Evolutionary conservation across 2,113 vertebrate species (phyloP).

Genomic region (Macquaria ambigua): DNA sequence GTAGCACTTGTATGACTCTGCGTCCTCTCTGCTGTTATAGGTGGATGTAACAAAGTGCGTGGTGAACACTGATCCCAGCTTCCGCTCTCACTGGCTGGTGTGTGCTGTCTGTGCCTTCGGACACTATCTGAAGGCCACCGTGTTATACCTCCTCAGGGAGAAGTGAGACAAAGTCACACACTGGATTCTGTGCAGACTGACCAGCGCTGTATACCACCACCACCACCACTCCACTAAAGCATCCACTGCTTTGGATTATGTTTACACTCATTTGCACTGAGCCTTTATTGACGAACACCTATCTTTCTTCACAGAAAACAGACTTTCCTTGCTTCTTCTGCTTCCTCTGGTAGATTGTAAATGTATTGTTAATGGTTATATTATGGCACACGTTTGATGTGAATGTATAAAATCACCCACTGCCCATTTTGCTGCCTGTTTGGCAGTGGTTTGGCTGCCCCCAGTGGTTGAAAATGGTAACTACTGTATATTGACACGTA

Average conservation of each 20-base stretch:
- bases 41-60: constrained; percentile 94
- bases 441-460: constrained; percentile 18
- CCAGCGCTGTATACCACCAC: constrained; percentile 9
- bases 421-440: neutral
- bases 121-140: constrained; percentile 91
- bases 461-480: constrained; percentile 36
- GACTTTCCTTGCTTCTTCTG: neutral
- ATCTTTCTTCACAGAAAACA: constrained; percentile 19
- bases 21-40: constrained; percentile 76
- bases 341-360: constrained; percentile 17
- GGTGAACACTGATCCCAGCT: constrained; percentile 90
- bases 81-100: constrained; percentile 93
- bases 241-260: constrained; percentile 65
- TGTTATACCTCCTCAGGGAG: constrained; percentile 92
- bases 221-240: constrained; percentile 37
- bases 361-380: constrained; percentile 60
- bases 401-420: constrained; percentile 18
- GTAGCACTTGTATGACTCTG: neutral
- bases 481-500: neutral
- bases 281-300: constrained; percentile 38
- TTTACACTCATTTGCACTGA: constrained; percentile 82
- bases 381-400: constrained; percentile 27
- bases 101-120: constrained; percentile 88
- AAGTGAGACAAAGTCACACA: constrained; percentile 85
- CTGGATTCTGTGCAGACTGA: constrained; percentile 28